These are phyloP conservation scores for Clupea harengus DNA, from an alignment of 2,113 vertebrate species.

Conservation along the genomic window DNA sequence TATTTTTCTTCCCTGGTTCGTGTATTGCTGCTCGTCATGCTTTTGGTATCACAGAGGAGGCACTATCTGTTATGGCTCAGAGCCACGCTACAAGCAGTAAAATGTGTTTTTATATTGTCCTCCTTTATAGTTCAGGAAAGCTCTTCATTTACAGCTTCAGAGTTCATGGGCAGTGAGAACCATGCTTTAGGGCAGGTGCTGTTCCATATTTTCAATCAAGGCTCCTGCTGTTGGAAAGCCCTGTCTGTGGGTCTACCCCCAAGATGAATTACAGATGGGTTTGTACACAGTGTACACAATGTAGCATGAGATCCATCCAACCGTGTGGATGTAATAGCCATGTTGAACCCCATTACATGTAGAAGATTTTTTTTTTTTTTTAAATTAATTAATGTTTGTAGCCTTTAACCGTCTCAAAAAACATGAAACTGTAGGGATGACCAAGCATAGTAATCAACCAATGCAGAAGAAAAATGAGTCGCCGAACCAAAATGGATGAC, in stretches of 20 bases:
- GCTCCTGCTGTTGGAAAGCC: not conserved
- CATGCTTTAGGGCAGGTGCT: not conserved
- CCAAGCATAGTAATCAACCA: not conserved
- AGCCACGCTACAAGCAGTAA: not conserved
- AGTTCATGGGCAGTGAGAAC: not conserved
- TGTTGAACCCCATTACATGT: not conserved
- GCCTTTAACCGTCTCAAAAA: not conserved
- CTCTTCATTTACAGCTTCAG: slow-evolving; percentile 13
- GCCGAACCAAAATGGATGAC: not conserved
- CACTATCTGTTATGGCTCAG: not conserved
- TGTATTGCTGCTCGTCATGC: slow-evolving; percentile 37
- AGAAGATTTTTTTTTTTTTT: slow-evolving; percentile 51
- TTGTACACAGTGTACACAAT: not conserved
- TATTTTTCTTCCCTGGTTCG: slow-evolving; percentile 65
- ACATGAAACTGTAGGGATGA: not conserved
- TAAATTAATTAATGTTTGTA: slow-evolving; percentile 4
- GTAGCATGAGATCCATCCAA: slow-evolving; percentile 1
- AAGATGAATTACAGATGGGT: slow-evolving; percentile 6
- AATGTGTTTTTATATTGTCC: slow-evolving; percentile 18
- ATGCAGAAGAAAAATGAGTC: not conserved
- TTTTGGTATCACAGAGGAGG: not conserved
- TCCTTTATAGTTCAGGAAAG: slow-evolving; percentile 14
- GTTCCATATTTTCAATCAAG: slow-evolving; percentile 14
- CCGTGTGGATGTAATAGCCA: slow-evolving; percentile 4
- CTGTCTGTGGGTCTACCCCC: not conserved